Percentiles rank a stretch among this genome's conserved stretches.
phyloP scores from a whole-genome alignment of 2,888 invertebrate genomes.

The Sphaerophoria rueppellii region DNA sequence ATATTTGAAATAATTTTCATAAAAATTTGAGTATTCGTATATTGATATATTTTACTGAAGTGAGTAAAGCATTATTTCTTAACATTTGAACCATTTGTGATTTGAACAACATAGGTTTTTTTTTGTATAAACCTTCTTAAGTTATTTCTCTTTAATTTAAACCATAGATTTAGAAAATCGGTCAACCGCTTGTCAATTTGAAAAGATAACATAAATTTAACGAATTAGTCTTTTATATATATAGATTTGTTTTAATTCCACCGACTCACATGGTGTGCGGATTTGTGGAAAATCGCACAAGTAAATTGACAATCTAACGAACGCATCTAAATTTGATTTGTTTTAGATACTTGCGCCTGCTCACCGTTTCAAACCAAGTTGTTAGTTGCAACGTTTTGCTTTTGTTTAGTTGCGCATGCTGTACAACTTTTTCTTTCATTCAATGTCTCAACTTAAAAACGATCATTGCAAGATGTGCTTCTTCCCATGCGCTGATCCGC shows the following conservation, averaged over 20 bases:
- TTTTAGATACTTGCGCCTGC: not conserved
- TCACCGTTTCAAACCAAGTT: not conserved
- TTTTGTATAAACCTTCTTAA: no score
- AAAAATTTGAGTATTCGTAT: no score
- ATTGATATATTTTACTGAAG: no score
- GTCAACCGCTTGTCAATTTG: no score
- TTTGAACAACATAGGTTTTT: no score
- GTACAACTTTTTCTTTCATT: constrained; percentile 69
- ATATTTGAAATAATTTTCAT: no score
- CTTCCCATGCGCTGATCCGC: constrained; percentile 44
- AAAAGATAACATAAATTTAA: no score
- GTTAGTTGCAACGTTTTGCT: not conserved
- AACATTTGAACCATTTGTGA: no score
- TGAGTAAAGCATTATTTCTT: no score
- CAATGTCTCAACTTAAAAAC: constrained; percentile 43
- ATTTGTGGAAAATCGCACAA: constrained; percentile 31
- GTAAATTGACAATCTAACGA: constrained; percentile 45
- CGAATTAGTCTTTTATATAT: no score
- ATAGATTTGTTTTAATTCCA: not conserved
- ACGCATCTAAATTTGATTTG: constrained; percentile 60
- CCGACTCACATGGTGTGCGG: not conserved
- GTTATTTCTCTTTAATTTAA: no score
- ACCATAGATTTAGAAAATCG: no score
- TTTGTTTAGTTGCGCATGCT: constrained; percentile 46
- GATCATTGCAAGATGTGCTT: constrained; percentile 41